Evolutionary conservation across 1,140 invertebrate species (phyloP), one percentile per base, ranked within the genome.

Genomic region (Tetramorium alpestre): DNA sequence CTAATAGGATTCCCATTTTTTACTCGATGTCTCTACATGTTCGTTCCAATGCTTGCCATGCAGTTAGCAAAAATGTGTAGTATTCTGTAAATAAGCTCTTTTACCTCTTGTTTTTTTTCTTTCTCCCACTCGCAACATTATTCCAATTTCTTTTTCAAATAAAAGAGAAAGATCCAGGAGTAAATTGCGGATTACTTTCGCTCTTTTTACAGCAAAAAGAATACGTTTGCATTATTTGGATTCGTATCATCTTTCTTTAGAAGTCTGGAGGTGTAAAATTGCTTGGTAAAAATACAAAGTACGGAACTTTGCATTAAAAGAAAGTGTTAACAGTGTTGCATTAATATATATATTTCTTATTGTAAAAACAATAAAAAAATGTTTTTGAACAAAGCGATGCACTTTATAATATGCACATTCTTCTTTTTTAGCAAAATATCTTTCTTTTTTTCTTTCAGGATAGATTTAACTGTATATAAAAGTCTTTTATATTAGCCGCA

Each of bases 1-100:
- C 38, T 88, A 91, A 70, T 75, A 87, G 60, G 8, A 65, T 65
- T 65, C 84, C 78, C 87, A 91, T 90, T 60, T 86, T 67, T 76
- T 10, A 44, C 18, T 22, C 13, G 25, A 18, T 38, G 13, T 44
- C 44, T 87, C 56, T 80, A 69, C 28, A 58, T 86, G 60, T 28
- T 75, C 11, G 13, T 81, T 77, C 33, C 58, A 22, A 18, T 69
- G 5, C 38, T 76, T 76, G 25, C 2, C 16, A 64, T 3, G 18
- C 18, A 75, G 8, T 47, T 22, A 18, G 4, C 6, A 5, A 18
- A 73, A 58, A 44, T 16, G 28, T 56, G 47, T 1, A 28, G 44
- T 4, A 13, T 16, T 28, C 76, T 33, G 76, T 47, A 77, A 58
- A 82, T 67, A 75, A 84, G 6, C 13, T 82, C 41, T 69, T 2